A percentile compares a stretch with the other conserved stretches of the same genome.
phyloP scores from a whole-genome alignment of 2,797 vertebrate species.

The Carapus acus region DNA sequence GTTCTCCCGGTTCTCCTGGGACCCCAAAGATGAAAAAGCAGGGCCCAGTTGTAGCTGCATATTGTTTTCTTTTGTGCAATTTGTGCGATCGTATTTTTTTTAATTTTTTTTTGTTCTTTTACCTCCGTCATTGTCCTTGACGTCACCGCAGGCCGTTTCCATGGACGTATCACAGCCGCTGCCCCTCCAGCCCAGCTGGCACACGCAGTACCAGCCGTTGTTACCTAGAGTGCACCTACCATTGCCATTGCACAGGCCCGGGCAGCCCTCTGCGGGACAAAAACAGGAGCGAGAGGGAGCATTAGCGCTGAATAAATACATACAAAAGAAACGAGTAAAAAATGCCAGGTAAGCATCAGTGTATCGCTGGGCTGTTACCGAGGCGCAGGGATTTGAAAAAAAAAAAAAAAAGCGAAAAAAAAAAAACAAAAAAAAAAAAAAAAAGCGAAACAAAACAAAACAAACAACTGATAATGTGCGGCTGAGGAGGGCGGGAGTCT shows the following conservation, averaged over 20 bases:
- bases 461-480: constrained; percentile 9
- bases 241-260: constrained; percentile 94
- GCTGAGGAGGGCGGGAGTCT: constrained; percentile 16
- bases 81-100: too few relatives aligned
- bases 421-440: constrained; percentile 10
- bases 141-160: constrained; percentile 93
- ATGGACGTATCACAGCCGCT: constrained; percentile 94
- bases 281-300: constrained; percentile 53
- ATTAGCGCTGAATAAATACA: constrained; percentile 33
- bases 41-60: too few relatives aligned
- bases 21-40: too few relatives aligned
- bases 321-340: constrained; percentile 14
- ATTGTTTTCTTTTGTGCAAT: too few relatives aligned
- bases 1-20: constrained; percentile 25
- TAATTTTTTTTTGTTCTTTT: constrained; percentile 60
- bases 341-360: constrained; percentile 5
- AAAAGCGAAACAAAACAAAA: constrained; percentile 5
- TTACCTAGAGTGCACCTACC: constrained; percentile 96
- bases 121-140: constrained; percentile 99
- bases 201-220: constrained; percentile 97
- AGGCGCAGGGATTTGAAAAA: too few relatives aligned
- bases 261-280: constrained; percentile 90
- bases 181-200: constrained; percentile 98
- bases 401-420: constrained; percentile 6
- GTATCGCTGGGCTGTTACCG: too few relatives aligned